Conservation (phyloP, 2,797 vertebrate species). For the Heliangelus exortis region DNA sequence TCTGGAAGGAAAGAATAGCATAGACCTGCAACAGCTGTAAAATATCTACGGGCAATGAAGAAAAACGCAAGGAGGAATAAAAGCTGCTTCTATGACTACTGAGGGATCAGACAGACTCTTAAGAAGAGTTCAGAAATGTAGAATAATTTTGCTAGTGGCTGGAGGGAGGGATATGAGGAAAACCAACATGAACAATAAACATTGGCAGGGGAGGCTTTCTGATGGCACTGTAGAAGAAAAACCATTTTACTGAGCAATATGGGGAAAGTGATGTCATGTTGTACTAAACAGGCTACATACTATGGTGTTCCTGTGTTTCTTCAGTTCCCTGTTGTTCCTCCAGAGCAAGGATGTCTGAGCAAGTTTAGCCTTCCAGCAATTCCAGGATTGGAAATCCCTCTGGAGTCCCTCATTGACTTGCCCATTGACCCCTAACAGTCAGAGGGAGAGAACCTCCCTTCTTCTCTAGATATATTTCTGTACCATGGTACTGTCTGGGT, state of each 20-base stretch:
- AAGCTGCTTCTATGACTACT: neutral
- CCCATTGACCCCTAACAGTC: neutral
- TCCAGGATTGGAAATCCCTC: constrained; percentile 19
- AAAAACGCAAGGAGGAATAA: constrained; percentile 1
- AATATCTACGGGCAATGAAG: constrained; percentile 15
- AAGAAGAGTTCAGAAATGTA: neutral
- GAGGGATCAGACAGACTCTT: neutral
- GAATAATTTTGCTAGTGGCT: constrained; percentile 1
- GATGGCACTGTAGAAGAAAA: neutral
- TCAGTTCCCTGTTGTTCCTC: neutral
- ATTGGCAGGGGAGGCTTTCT: neutral
- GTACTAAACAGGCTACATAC: neutral
- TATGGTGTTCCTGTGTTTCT: neutral
- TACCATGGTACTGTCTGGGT: neutral
- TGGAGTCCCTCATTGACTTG: constrained; percentile 11
- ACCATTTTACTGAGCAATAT: neutral
- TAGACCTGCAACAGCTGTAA: constrained; percentile 23
- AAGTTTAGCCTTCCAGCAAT: neutral
- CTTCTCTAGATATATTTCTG: neutral
- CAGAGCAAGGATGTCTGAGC: neutral
- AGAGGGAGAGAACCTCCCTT: neutral
- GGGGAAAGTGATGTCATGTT: neutral
- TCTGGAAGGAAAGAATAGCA: constrained; percentile 38
- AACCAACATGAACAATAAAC: neutral
- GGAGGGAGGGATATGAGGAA: neutral